Evolutionary conservation across 1,140 invertebrate genomes (phyloP), one percentile per base, ranked within the genome.

Genomic region (Zeugodacus cucurbitae): DNA sequence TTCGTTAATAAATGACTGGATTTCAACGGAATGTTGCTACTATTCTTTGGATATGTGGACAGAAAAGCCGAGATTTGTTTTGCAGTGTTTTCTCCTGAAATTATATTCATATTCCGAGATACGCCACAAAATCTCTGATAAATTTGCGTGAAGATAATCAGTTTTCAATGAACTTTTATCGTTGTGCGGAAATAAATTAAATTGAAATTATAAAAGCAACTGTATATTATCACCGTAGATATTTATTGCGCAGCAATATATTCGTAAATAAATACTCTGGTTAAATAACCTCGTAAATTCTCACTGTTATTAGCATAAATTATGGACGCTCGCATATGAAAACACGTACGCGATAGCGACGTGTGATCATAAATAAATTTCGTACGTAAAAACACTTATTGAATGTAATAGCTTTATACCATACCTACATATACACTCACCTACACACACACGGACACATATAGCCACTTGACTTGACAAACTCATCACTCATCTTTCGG

Each of bases 401-500:
- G 58, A 62, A 62, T 62, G 58, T 22, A 59, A 59, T 59, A 26
- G 58, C 58, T 59, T 59, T 59, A 26, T n/a, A 1, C n/a, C 22
- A 59, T n/a, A 26, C 22, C 22, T n/a, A n/a, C 58, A 59, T n/a
- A 26, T 26, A n/a, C 58, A 59, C 14, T 54, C n/a, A 26, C 58
- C 6, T n/a, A 22, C n/a, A 7, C 3, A 2, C n/a, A 26, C n/a
- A 14, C n/a, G 14, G 6, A 0, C n/a, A 62, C 6, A 62, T 17
- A 62, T 22, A 59, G 22, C 22, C 26, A 62, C 7, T 2, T 20
- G 29, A 17, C 64, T 67, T 67, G 64, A 67, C 64, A 78, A 44
- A 44, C 70, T 41, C 70, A 78, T 78, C 37, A 78, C 70, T 78
- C 70, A 78, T 78, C 37, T 34, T 78, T 78, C 6, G 32, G 70